Evolutionary conservation across 1,140 invertebrate species (phyloP).

Genomic region (Propsilocerus akamusi): DNA sequence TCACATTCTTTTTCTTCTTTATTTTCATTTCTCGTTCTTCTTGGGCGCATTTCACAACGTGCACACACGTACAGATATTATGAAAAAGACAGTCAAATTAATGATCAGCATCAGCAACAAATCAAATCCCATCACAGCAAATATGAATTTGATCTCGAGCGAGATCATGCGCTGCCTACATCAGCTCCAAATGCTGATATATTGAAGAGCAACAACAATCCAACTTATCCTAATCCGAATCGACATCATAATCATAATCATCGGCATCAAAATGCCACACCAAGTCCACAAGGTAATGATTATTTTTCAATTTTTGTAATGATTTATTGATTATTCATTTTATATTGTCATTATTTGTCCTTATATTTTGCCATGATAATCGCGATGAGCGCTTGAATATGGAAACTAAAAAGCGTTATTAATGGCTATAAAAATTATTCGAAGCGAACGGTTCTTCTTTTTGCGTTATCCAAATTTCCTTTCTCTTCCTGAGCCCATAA

Average conservation of each 20-base stretch:
- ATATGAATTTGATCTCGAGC: constrained; percentile 42
- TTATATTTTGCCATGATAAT: too few relatives aligned
- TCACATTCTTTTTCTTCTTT: constrained; percentile 2
- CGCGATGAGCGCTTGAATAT: too few relatives aligned
- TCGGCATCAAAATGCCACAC: constrained; percentile 20
- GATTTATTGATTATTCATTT: neutral
- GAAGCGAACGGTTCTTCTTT: neutral
- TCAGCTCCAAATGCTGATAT: constrained; percentile 51
- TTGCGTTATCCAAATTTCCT: neutral
- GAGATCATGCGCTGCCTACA: constrained; percentile 44
- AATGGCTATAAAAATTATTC: neutral
- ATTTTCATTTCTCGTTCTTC: neutral
- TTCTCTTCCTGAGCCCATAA: constrained; percentile 5
- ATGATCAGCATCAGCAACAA: constrained; percentile 12
- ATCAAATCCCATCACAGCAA: constrained; percentile 18
- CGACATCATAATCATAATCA: constrained; percentile 20
- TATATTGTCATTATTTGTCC: neutral
- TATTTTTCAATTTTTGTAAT: neutral
- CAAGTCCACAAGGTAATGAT: constrained; percentile 24
- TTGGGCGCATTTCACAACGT: constrained; percentile 14
- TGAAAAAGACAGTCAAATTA: constrained; percentile 11
- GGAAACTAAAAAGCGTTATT: neutral
- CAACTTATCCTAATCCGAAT: constrained; percentile 44
- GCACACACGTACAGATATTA: constrained; percentile 11
- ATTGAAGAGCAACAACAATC: constrained; percentile 47